Evolutionary conservation across 2,888 invertebrate species (phyloP), one percentile per base, ranked within the genome.

Genomic region (Eumerus sabulonum): DNA sequence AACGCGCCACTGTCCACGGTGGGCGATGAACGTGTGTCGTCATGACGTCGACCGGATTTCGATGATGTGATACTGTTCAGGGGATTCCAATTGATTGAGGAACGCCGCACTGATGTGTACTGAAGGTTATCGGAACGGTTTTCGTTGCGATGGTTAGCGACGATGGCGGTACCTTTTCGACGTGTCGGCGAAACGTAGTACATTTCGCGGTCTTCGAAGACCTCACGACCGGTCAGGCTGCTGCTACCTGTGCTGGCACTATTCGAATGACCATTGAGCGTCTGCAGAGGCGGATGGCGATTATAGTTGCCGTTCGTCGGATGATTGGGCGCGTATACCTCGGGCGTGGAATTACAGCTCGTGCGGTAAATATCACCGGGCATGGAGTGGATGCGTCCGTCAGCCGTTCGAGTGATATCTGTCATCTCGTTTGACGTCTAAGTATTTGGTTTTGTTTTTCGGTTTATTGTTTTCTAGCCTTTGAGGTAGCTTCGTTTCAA

Each of bases 161-260:
- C 27, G 27, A 7, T 27, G 27, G 27, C 27, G 27, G 7, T 27
- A 7, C 27, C 27, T 86, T 87, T 87, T 83, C 87, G 86, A 56
- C 89, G 88, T 18, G 89, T 85, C 2, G 88, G 89, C 12, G 88
- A 88, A 0, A 88, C 85, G 79, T 87, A 88, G 81, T 87, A 88
- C 66, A 88, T 86, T 50, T 88, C 88, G 44, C 87, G 86, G 40
- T 88, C 88, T 63, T 88, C 88, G 64, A 84, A 85, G 14, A 68
- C 64, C 42, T 79, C 79, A 0, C 79, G 79, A 7, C 68, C 74
- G 35, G 68, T 74, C 5, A 79, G 40, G 68, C 79, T 79, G 14
- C 79, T 79, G 73, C 85, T 88, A 44, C 87, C 85, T 76, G 85
- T 84, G 59, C 85, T 88, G 64, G 85, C 85, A 81, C 85, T 84